phyloP scores from a whole-genome alignment of 2,888 invertebrate genomes.

The Hyalella azteca region DNA sequence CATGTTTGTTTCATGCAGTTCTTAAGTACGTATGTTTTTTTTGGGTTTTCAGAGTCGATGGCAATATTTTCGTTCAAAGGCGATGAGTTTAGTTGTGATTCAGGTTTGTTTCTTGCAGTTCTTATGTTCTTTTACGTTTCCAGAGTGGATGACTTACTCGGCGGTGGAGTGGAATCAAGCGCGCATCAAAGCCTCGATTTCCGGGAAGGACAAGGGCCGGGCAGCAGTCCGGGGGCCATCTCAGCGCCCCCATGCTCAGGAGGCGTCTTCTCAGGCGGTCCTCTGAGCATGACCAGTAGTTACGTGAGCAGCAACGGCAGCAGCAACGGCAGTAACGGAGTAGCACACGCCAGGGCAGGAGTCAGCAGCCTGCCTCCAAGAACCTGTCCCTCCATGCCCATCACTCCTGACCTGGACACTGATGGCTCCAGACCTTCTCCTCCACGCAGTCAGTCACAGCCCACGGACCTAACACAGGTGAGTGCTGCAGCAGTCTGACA shows the following conservation, averaged over 20 bases:
- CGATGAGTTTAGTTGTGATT: no score
- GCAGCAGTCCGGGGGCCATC: slow-evolving; percentile 30
- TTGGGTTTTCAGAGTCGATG: no score
- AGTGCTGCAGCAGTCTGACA: not conserved
- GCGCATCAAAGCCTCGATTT: slow-evolving; percentile 51
- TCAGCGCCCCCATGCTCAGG: slow-evolving; percentile 40
- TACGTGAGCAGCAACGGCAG: slow-evolving; percentile 38
- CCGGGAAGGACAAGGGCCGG: slow-evolving; percentile 47
- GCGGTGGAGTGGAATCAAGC: slow-evolving; percentile 42
- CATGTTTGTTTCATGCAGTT: no score
- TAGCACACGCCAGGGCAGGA: not conserved
- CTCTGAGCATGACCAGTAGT: slow-evolving; percentile 20
- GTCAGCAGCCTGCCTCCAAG: slow-evolving; percentile 33
- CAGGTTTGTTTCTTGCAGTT: no score
- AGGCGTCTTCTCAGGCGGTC: slow-evolving; percentile 32
- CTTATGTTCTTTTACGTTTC: no score
- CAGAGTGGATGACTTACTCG: slow-evolving; percentile 54
- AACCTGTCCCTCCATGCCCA: slow-evolving; percentile 53
- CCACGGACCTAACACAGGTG: slow-evolving; percentile 56
- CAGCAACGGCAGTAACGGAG: slow-evolving; percentile 29
- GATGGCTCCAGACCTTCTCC: slow-evolving; percentile 51
- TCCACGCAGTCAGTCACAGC: slow-evolving; percentile 56
- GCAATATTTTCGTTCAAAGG: no score
- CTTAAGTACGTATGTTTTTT: no score
- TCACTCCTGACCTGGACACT: slow-evolving; percentile 50